Conservation (phyloP, 2,888 invertebrate species). For the Oligia latruncula region DNA sequence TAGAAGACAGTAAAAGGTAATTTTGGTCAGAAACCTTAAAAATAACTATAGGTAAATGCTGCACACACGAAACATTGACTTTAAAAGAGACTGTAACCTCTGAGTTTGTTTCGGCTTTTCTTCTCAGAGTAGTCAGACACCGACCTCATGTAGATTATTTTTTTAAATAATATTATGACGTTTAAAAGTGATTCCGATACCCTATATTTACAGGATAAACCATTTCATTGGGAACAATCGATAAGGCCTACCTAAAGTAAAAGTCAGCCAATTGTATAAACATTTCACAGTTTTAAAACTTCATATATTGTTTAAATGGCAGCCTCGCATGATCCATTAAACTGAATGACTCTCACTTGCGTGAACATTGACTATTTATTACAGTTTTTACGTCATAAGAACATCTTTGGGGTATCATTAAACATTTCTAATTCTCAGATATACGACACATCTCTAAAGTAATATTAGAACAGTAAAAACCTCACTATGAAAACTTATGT, state of each 20-base stretch:
- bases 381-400: slow-evolving; percentile 38
- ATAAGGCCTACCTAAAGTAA: slow-evolving; percentile 32
- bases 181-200: not conserved
- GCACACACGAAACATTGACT: slow-evolving; percentile 6
- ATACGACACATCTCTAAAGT: slow-evolving; percentile 4
- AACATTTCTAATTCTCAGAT: slow-evolving; percentile 8
- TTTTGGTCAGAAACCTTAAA: slow-evolving; percentile 2
- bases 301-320: slow-evolving; percentile 45
- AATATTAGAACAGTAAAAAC: not conserved
- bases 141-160: not conserved
- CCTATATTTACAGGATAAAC: not conserved
- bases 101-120: not conserved
- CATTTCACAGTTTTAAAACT: slow-evolving; percentile 37
- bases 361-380: slow-evolving; percentile 61
- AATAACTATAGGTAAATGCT: not conserved
- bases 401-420: slow-evolving; percentile 18
- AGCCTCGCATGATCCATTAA: slow-evolving; percentile 59
- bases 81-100: not conserved
- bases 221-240: slow-evolving; percentile 7
- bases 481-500: not conserved
- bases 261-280: slow-evolving; percentile 37
- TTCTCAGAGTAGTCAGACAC: not conserved
- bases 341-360: slow-evolving; percentile 62
- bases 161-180: not conserved
- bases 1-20: not conserved